Evolutionary conservation across 1,140 invertebrate genomes (phyloP).

Genomic region (Apocrypta bakeri): DNA sequence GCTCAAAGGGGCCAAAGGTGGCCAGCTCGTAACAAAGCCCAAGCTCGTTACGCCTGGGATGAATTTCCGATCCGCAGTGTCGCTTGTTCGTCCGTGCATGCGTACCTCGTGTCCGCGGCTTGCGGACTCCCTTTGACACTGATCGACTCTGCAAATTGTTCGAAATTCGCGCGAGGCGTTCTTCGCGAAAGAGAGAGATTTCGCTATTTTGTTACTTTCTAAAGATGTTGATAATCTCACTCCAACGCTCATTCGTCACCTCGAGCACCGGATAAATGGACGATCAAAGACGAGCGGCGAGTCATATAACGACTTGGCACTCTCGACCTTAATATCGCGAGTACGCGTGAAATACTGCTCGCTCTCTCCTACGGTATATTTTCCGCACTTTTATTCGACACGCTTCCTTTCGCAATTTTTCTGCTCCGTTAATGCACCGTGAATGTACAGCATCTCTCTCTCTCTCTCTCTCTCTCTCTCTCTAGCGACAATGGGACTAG

Average conservation of each 20-base stretch:
- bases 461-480: background rate
- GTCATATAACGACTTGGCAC: slow-evolving; percentile 44
- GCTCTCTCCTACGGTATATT: background rate
- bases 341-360: slow-evolving; percentile 28
- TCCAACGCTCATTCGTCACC: background rate
- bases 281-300: slow-evolving; percentile 15
- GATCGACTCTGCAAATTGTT: slow-evolving; percentile 21
- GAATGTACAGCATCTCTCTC: slow-evolving; percentile 1
- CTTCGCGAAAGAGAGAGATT: too few species aligned
- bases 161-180: background rate
- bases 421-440: slow-evolving; percentile 31
- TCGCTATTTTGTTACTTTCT: background rate
- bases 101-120: background rate
- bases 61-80: slow-evolving; percentile 40
- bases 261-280: background rate
- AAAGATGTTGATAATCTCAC: background rate
- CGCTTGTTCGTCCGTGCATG: background rate
- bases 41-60: slow-evolving; percentile 49
- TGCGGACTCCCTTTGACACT: slow-evolving; percentile 40
- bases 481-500: slow-evolving; percentile 7
- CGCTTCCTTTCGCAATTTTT: slow-evolving; percentile 35
- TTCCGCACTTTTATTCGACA: slow-evolving; percentile 37
- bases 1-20: slow-evolving; percentile 23
- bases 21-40: slow-evolving; percentile 1
- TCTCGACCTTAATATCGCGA: slow-evolving; percentile 30